Evolutionary conservation across 92 coral and sea anemone species (phyloP).

Genomic region (Diadumene lineata): DNA sequence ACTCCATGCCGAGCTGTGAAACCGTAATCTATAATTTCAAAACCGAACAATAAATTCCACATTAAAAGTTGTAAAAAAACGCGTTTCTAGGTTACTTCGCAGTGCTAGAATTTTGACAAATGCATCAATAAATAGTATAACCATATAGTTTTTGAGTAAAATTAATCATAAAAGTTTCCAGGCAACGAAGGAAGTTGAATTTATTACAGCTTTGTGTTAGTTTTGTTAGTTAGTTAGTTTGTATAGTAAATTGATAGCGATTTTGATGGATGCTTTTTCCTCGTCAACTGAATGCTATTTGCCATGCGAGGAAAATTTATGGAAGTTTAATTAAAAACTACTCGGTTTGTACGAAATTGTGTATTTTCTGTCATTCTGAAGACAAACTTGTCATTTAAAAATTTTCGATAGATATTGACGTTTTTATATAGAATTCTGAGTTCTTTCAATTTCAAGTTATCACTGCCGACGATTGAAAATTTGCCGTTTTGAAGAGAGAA

Average conservation of each 20-base stretch:
- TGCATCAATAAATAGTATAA: background rate
- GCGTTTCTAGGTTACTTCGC: background rate
- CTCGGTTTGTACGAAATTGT: background rate
- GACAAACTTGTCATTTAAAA: background rate
- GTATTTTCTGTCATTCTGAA: background rate
- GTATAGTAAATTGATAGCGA: background rate
- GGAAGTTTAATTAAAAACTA: background rate
- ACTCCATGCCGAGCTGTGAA: slow-evolving; percentile 1
- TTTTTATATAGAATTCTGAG: background rate
- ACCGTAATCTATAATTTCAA: no score
- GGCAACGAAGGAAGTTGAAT: background rate
- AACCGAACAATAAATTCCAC: no score
- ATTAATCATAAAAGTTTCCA: background rate
- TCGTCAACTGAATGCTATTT: background rate
- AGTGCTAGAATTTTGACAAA: background rate
- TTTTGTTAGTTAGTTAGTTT: no score
- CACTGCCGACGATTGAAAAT: no score
- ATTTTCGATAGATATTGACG: background rate
- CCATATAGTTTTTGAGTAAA: background rate
- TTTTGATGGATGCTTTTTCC: background rate
- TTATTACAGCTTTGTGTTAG: background rate
- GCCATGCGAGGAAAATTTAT: background rate
- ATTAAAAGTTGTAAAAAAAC: background rate
- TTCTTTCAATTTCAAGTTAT: background rate
- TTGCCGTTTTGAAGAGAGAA: no score